phyloP scores from a whole-genome alignment of 2,797 vertebrate species.

The Pteronotus mesoamericanus region DNA sequence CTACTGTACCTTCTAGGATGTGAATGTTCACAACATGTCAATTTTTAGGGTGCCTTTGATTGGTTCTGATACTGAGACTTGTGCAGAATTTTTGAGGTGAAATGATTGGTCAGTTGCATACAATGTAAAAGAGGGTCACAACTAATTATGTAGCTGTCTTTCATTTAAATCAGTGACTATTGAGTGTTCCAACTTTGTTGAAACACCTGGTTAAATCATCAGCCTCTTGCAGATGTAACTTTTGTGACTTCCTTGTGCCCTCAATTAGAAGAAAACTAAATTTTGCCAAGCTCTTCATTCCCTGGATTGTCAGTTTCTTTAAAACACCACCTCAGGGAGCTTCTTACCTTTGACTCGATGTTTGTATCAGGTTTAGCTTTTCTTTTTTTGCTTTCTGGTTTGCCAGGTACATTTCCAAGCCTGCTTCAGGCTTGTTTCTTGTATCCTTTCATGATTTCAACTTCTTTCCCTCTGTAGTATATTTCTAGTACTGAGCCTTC shows the following conservation, averaged over 20 bases:
- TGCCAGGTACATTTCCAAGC: background rate
- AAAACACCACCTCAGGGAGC: background rate
- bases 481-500: background rate
- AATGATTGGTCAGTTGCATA: background rate
- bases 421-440: background rate
- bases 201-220: background rate
- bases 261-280: background rate
- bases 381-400: background rate
- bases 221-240: background rate
- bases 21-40: background rate
- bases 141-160: background rate
- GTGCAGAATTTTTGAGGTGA: background rate
- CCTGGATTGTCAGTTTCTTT: background rate
- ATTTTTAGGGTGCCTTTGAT: background rate
- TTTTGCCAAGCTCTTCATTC: background rate
- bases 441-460: background rate
- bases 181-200: background rate
- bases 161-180: background rate
- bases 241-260: background rate
- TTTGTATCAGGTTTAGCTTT: background rate
- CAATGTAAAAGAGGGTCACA: background rate
- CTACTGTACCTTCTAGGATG: background rate
- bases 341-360: background rate
- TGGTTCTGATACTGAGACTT: background rate
- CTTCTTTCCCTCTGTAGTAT: background rate